Evolutionary conservation across 2,888 invertebrate species (phyloP), one percentile per base, ranked within the genome.

Genomic region (Teinopalpus imperialis): DNA sequence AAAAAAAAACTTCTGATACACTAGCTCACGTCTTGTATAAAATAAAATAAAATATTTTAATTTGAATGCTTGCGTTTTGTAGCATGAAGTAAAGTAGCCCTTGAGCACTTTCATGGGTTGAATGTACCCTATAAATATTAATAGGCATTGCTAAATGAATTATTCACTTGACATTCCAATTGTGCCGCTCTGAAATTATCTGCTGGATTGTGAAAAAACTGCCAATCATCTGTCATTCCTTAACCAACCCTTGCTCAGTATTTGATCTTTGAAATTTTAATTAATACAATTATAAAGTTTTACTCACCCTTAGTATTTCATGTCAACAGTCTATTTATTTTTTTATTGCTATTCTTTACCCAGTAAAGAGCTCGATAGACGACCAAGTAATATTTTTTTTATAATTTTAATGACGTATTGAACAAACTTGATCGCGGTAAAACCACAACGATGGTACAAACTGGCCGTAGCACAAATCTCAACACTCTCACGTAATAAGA

Each of bases 81-180:
- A 23, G 6, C 8, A 16, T 29, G 1, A 16, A 6, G 26, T 27
- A 5, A n/a, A n/a, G n/a, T n/a, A n/a, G n/a, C n/a, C n/a, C 27
- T 10, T n/a, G 29, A 14, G 6, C 16, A 2, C 16, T 16, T n/a
- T 16, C 4, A 16, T 16, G 4, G 16, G 16, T 16, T 4, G 2
- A 16, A 16, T 16, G 16, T 3, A 16, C 16, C 16, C 16, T 8
- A 3, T 9, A 2, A 3, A 7, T 6, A 10, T 14, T 9, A 32
- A 8, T 20, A 31, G 13, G 14, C 12, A 23, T 5, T 12, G 9
- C n/a, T 7, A 23, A 39, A 40, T 13, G 23, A 3, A 13, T 30
- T 41, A 41, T 23, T 41, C 31, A 24, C 41, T 41, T 41, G 41
- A 41, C 41, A 41, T 41, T 41, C 12, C n/a, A 21, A 30, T 13